Percentiles rank a stretch among this genome's conserved stretches.
phyloP scores from a whole-genome alignment of 1,140 invertebrate species.

The Cardiocondyla obscurior region DNA sequence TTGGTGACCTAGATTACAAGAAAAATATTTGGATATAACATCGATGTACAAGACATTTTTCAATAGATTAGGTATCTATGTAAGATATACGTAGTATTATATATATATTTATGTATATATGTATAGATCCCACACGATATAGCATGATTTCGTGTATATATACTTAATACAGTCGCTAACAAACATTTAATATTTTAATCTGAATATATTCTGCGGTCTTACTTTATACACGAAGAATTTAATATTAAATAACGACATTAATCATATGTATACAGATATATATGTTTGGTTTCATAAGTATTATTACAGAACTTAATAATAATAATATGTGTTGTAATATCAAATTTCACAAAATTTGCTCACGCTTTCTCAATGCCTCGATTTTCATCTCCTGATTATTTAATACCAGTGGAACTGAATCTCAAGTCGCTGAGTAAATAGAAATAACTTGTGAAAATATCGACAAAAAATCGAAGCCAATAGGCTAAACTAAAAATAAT shows the following conservation, averaged over 20 bases:
- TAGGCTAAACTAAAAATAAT: background rate
- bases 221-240: constrained; percentile 72
- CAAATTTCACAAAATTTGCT: constrained; percentile 56
- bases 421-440: background rate
- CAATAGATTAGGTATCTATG: constrained; percentile 69
- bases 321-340: constrained; percentile 57
- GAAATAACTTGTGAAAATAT: background rate
- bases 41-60: constrained; percentile 71
- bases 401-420: background rate
- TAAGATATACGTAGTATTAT: constrained; percentile 69
- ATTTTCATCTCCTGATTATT: background rate
- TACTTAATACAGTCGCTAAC: constrained; percentile 72
- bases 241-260: constrained; percentile 68
- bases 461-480: background rate
- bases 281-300: constrained; percentile 59
- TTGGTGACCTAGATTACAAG: constrained; percentile 76
- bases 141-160: constrained; percentile 66
- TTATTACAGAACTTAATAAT: constrained; percentile 62
- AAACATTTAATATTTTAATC: constrained; percentile 74
- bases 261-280: constrained; percentile 52
- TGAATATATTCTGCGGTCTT: constrained; percentile 40
- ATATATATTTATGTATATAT: constrained; percentile 36
- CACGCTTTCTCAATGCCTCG: background rate
- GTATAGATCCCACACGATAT: constrained; percentile 70
- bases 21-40: constrained; percentile 76